Conservation (phyloP, 1,140 invertebrate genomes). For the Phymastichus coffea region DNA sequence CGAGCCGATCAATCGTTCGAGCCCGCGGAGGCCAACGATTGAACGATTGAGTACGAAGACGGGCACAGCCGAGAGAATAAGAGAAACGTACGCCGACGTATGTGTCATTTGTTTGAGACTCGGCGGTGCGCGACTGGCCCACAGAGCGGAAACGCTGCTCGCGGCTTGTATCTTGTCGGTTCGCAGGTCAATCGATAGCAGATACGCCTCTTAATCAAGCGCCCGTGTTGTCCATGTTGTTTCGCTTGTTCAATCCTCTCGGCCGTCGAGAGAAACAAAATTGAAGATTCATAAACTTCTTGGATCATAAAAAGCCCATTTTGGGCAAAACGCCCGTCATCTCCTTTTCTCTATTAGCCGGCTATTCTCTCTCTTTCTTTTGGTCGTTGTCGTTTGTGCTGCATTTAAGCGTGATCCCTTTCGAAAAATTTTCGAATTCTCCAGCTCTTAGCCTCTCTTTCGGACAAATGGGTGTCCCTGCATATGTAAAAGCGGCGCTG, state of each 20-base stretch:
- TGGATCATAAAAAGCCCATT: slow-evolving; percentile 26
- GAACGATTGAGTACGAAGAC: neutral
- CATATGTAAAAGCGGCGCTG: slow-evolving; percentile 58
- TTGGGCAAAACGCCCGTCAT: slow-evolving; percentile 20
- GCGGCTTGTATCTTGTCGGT: slow-evolving; percentile 2
- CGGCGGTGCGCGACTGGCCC: slow-evolving; percentile 38
- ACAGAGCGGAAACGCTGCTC: neutral
- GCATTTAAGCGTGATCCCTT: too few species aligned
- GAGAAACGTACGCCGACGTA: too few species aligned
- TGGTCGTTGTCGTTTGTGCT: too few species aligned
- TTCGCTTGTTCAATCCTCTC: too few species aligned
- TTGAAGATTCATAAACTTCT: too few species aligned
- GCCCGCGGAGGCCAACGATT: neutral
- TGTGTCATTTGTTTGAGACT: slow-evolving; percentile 43
- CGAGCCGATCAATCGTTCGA: neutral
- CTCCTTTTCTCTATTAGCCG: slow-evolving; percentile 15
- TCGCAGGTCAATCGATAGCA: too few species aligned
- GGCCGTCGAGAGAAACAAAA: too few species aligned
- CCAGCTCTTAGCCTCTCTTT: slow-evolving; percentile 35
- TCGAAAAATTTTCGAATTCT: too few species aligned
- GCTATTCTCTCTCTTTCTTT: slow-evolving; percentile 17
- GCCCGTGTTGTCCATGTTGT: too few species aligned
- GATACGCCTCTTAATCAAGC: too few species aligned
- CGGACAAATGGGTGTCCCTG: slow-evolving; percentile 59
- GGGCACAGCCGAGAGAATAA: too few species aligned